Evolutionary conservation across 1,140 invertebrate genomes (phyloP).

Genomic region (Condylostylus longicornis): DNA sequence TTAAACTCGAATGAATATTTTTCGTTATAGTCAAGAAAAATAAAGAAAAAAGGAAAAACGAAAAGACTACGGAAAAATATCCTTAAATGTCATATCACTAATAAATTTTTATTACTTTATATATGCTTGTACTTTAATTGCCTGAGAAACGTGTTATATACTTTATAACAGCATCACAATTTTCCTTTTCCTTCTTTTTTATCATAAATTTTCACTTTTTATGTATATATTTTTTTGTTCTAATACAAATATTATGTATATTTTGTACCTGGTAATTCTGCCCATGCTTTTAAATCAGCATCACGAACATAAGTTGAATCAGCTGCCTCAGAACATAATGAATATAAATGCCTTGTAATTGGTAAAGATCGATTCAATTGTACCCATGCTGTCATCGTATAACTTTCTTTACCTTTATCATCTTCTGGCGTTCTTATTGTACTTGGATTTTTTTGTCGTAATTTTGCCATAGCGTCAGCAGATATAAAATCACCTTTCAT

Average conservation of each 20-base stretch:
- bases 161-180: too few species aligned
- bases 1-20: too few species aligned
- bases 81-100: too few species aligned
- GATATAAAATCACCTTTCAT: constrained; percentile 87
- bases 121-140: too few species aligned
- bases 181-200: too few species aligned
- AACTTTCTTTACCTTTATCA: constrained; percentile 63
- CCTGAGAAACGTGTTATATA: too few species aligned
- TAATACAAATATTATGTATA: not conserved
- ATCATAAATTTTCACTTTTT: too few species aligned
- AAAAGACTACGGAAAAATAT: too few species aligned
- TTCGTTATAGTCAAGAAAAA: too few species aligned
- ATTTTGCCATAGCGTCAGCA: constrained; percentile 90
- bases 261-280: constrained; percentile 51
- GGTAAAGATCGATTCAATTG: constrained; percentile 47
- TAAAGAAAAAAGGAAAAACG: too few species aligned
- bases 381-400: constrained; percentile 67
- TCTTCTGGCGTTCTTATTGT: constrained; percentile 75
- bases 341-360: constrained; percentile 57
- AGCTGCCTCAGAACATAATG: constrained; percentile 57
- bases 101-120: too few species aligned
- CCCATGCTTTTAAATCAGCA: constrained; percentile 62
- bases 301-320: constrained; percentile 64
- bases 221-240: too few species aligned
- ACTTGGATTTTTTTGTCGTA: constrained; percentile 81